Conservation (phyloP, 2,888 invertebrate genomes). For the Synergus umbraculus region DNA sequence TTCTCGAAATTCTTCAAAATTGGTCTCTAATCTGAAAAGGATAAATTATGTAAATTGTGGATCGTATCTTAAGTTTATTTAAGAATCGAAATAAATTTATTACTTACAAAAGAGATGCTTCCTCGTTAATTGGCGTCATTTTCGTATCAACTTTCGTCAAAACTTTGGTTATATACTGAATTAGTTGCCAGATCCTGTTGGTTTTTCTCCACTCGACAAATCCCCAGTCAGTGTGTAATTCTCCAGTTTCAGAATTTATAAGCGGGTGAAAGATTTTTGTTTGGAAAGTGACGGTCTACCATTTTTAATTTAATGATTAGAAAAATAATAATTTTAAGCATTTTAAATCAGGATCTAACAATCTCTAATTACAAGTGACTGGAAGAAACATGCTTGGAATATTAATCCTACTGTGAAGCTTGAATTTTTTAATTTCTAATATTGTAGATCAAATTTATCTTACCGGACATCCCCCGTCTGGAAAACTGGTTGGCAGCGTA, state of each 20-base stretch:
- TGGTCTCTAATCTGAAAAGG: conserved; percentile 83
- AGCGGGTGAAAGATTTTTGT: conserved; percentile 92
- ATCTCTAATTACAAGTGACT: no score
- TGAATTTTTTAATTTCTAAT: not conserved
- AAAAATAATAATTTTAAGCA: conserved; percentile 6
- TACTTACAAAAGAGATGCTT: conserved; percentile 85
- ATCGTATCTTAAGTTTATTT: conserved; percentile 52
- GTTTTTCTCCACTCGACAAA: conserved; percentile 92
- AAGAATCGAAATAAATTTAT: conserved; percentile 23
- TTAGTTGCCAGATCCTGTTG: conserved; percentile 88
- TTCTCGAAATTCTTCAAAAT: conserved; percentile 85
- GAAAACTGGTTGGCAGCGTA: conserved; percentile 91
- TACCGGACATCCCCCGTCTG: conserved; percentile 90
- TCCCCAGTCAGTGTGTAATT: conserved; percentile 87
- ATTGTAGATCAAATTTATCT: conserved; percentile 72
- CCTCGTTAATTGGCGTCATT: conserved; percentile 83
- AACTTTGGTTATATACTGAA: conserved; percentile 90
- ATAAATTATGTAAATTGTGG: conserved; percentile 18
- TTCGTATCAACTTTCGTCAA: conserved; percentile 90
- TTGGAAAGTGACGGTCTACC: conserved; percentile 90
- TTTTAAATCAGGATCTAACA: not conserved
- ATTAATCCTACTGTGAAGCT: no score
- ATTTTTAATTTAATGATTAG: conserved; percentile 52
- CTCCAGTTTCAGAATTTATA: conserved; percentile 87
- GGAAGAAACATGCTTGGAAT: no score